phyloP scores from a whole-genome alignment of 1,140 invertebrate genomes.

The Neodiprion lecontei region DNA sequence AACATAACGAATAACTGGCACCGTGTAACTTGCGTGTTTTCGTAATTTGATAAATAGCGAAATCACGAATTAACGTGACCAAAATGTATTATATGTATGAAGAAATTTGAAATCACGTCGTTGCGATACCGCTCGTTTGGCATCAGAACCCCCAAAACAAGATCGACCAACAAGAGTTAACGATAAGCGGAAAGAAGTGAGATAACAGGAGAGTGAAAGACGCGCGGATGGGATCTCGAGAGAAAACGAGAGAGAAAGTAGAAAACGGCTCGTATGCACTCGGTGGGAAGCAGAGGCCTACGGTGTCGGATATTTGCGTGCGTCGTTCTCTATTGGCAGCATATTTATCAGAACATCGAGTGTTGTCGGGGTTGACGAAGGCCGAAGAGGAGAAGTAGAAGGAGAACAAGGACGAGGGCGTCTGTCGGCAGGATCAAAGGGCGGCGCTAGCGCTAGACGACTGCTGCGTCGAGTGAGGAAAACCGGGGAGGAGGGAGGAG shows the following conservation, averaged over 20 bases:
- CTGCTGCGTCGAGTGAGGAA: constrained; percentile 27
- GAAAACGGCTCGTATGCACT: constrained; percentile 26
- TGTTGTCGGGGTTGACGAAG: constrained; percentile 22
- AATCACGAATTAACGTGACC: too few species aligned
- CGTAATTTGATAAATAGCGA: too few species aligned
- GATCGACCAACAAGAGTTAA: background rate
- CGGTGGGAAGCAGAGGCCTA: constrained; percentile 17
- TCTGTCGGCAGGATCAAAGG: constrained; percentile 62
- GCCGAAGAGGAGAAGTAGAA: constrained; percentile 25
- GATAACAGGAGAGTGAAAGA: constrained; percentile 16
- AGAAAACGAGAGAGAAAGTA: constrained; percentile 21
- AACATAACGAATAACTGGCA: too few species aligned
- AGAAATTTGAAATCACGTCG: background rate
- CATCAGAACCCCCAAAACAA: background rate
- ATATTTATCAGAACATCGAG: constrained; percentile 35
- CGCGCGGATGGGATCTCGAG: background rate
- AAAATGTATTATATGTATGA: too few species aligned
- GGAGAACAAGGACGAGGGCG: constrained; percentile 49
- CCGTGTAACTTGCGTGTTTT: too few species aligned
- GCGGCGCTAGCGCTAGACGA: constrained; percentile 52
- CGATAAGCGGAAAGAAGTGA: background rate
- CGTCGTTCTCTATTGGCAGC: constrained; percentile 25
- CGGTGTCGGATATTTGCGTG: constrained; percentile 4
- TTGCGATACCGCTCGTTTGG: background rate
- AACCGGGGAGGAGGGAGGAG: constrained; percentile 27